Evolutionary conservation across 2,113 vertebrate species (phyloP).

Genomic region (Recurvirostra avosetta): DNA sequence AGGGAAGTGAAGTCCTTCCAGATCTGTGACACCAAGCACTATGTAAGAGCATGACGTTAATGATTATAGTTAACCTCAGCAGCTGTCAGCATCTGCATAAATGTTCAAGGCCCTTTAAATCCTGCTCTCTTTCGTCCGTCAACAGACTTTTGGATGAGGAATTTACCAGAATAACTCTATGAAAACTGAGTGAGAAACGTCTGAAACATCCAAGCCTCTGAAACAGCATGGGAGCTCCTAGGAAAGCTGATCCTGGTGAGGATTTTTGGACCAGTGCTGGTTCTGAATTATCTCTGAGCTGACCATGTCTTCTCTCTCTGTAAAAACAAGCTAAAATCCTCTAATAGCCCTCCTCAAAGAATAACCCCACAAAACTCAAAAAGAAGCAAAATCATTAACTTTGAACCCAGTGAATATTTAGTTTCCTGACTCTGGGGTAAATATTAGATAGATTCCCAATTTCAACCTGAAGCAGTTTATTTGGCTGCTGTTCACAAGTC

Average conservation of each 20-base stretch:
- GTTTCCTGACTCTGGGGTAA: slow-evolving; percentile 30
- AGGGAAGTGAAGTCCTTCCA: not conserved
- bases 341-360: not conserved
- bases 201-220: not conserved
- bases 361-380: not conserved
- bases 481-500: slow-evolving; percentile 55
- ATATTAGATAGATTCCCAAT: slow-evolving; percentile 61
- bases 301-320: not conserved
- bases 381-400: not conserved
- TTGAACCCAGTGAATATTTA: not conserved
- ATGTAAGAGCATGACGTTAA: no score
- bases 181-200: not conserved
- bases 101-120: not conserved
- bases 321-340: not conserved
- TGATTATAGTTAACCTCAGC: not conserved
- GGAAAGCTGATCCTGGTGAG: not conserved
- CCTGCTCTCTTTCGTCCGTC: not conserved
- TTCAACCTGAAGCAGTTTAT: slow-evolving; percentile 63
- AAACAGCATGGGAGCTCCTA: not conserved
- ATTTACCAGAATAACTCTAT: not conserved
- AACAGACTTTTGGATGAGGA: not conserved
- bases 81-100: not conserved
- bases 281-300: slow-evolving; percentile 15
- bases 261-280: slow-evolving; percentile 63
- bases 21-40: not conserved